Conservation (phyloP, 2,113 vertebrate species). For the Sus scrofa region DNA sequence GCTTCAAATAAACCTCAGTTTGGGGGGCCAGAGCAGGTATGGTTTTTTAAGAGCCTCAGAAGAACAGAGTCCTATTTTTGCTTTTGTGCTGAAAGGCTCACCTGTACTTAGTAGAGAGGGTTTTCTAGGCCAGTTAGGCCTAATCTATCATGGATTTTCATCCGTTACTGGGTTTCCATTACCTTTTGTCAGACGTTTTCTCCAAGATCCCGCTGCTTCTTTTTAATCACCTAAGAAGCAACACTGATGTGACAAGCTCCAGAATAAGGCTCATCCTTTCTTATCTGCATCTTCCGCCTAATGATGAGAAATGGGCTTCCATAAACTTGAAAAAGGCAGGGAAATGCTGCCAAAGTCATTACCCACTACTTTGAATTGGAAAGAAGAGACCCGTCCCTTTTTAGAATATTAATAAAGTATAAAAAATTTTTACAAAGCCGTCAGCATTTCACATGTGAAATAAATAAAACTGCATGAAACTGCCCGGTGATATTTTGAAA, state of each 20-base stretch:
- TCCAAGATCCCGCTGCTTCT: neutral
- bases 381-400: slow-evolving; percentile 56
- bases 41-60: slow-evolving; percentile 36
- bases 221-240: slow-evolving; percentile 53
- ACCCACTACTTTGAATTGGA: neutral
- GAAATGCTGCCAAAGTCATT: slow-evolving; percentile 62
- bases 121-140: neutral
- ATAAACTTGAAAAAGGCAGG: slow-evolving; percentile 56
- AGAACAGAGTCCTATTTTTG: slow-evolving; percentile 5
- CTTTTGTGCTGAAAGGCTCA: slow-evolving; percentile 24
- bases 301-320: slow-evolving; percentile 52
- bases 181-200: slow-evolving; percentile 52
- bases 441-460: neutral
- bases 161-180: slow-evolving; percentile 36
- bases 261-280: slow-evolving; percentile 13
- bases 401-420: slow-evolving; percentile 26
- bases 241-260: neutral
- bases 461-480: slow-evolving; percentile 60
- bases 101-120: neutral
- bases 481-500: neutral
- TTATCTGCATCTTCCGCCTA: slow-evolving; percentile 19
- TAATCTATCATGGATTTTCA: neutral
- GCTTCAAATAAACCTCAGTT: slow-evolving; percentile 59
- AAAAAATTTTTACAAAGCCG: slow-evolving; percentile 24
- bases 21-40: neutral